Evolutionary conservation across 2,797 vertebrate genomes (phyloP).

Genomic region (Poeciliopsis infans): DNA sequence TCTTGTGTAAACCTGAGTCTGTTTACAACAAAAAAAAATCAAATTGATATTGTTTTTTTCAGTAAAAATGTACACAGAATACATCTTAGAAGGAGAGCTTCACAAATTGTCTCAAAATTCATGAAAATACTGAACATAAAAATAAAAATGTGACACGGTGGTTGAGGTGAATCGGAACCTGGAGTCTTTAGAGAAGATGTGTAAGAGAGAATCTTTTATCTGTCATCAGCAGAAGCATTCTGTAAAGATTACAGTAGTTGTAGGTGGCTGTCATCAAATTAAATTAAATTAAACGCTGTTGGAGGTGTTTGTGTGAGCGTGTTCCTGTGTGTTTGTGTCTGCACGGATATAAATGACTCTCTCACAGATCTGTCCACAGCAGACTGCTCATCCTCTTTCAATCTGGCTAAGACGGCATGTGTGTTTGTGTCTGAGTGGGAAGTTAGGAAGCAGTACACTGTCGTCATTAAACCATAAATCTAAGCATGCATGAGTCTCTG

Average conservation of each 20-base stretch:
- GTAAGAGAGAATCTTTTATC: background rate
- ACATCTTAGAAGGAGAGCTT: background rate
- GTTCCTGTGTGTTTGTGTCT: conserved; percentile 53
- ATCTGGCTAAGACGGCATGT: conserved; percentile 30
- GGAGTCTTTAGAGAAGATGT: background rate
- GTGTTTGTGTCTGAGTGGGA: conserved; percentile 10
- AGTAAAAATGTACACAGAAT: background rate
- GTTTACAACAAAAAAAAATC: background rate
- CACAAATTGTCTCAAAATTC: background rate
- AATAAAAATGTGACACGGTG: background rate
- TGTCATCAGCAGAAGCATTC: background rate
- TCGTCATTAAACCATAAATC: conserved; percentile 25
- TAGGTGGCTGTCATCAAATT: conserved; percentile 35
- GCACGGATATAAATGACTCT: background rate
- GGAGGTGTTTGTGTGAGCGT: conserved; percentile 22
- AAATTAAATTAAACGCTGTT: conserved; percentile 24
- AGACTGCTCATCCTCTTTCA: conserved; percentile 38
- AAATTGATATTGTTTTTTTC: background rate
- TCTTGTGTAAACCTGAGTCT: background rate
- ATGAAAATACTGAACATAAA: background rate
- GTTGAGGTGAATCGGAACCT: background rate
- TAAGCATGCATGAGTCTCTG: background rate
- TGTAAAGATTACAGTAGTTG: conserved; percentile 10
- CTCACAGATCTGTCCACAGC: conserved; percentile 42
- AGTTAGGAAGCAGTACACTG: conserved; percentile 32